Evolutionary conservation across 2,797 vertebrate genomes (phyloP).

Genomic region (Enteromius thamalakanensis): DNA sequence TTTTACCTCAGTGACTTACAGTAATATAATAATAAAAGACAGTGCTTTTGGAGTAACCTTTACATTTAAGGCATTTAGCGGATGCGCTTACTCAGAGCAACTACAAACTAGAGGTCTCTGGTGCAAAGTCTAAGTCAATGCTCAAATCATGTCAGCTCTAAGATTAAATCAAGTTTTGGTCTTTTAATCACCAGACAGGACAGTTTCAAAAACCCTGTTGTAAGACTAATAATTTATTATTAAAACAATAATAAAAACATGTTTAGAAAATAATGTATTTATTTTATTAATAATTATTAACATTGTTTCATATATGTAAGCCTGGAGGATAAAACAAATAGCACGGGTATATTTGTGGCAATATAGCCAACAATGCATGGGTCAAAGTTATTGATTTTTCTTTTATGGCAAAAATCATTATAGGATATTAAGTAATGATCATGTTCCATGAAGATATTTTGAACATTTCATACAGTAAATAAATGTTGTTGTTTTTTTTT

Average conservation of each 20-base stretch:
- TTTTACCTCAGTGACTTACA: neutral
- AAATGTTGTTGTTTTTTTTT: no score
- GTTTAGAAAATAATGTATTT: neutral
- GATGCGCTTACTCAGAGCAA: neutral
- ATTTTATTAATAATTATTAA: neutral
- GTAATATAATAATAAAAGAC: conserved; percentile 20
- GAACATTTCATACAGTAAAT: no score
- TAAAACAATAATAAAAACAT: neutral
- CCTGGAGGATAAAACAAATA: neutral
- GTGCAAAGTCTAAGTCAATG: neutral
- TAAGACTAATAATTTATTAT: neutral
- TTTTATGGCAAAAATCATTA: neutral
- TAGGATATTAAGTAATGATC: neutral
- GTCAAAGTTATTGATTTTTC: no score
- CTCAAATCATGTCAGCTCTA: neutral
- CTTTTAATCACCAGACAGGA: neutral
- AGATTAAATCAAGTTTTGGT: neutral
- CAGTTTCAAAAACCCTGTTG: neutral
- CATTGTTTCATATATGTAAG: neutral
- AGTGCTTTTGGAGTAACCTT: neutral
- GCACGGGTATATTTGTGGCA: no score
- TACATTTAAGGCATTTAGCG: neutral
- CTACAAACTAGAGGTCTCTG: neutral
- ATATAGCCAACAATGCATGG: no score
- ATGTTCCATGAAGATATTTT: neutral